Base-by-base conservation (phyloP, 2,113 vertebrate species). In the Phaethon lepturus region DNA sequence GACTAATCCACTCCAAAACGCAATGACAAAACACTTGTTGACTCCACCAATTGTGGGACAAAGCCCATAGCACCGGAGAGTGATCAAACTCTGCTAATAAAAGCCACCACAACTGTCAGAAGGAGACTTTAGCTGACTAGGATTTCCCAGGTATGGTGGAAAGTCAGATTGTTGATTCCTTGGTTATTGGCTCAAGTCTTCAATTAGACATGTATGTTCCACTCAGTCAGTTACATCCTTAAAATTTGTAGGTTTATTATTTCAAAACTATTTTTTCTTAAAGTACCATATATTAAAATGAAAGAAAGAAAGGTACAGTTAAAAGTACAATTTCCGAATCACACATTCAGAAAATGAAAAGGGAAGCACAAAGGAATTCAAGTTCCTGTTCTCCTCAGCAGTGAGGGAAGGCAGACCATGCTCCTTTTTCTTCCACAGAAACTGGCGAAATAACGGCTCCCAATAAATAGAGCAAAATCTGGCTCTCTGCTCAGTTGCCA, bases 21-120 rank as follows among this genome's bases (percentile, higher is more conserved):
- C 33, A 90, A 26, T 9, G 11, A 68, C 44, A 85, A 88, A 85
- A 72, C 20, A 56, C 40, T 20, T 40, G 16, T 6, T 80, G 35
- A 82, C 16, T 73, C 88, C 28, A 73, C 1, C 42, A 67, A 2
- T 0, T 33, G 50, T 52, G 77, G 56, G 23, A 68, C 0, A 0
- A 78, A 94, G 31, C 35, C 15, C 55, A n/a, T 11, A 52, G 58
- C 4, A 73, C 71, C 80, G 44, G 47, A 64, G 35, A 82, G 42
- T 17, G 14, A 88, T 44, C n/a, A 71, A 81, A 92, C 79, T 55
- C 56, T 79, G 40, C 53, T 47, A 68, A 42, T 16, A 55, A 79
- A 73, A 91, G 19, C 15, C 63, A 69, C 16, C 24, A 59, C 8
- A 49, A 31, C 31, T 67, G 33, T 64, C 44, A 68, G 52, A 68